phyloP scores from a whole-genome alignment of 1,140 invertebrate species.

The Lutraria rhynchaena region DNA sequence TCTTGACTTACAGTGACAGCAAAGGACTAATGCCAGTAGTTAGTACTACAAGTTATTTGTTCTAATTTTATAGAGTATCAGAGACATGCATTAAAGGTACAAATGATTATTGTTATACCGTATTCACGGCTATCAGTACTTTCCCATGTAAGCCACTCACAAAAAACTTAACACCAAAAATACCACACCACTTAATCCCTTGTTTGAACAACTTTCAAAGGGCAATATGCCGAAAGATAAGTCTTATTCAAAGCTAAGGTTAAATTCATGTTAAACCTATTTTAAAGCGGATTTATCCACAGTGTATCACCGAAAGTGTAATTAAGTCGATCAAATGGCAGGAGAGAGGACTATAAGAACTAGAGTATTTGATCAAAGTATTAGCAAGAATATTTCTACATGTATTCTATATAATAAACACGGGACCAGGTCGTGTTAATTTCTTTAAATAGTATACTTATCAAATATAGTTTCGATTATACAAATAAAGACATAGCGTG shows the following conservation, averaged over 20 bases:
- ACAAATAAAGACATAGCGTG: too few relatives aligned
- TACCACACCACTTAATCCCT: conserved; percentile 7
- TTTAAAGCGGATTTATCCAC: conserved; percentile 23
- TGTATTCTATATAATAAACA: too few relatives aligned
- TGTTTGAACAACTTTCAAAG: conserved; percentile 18
- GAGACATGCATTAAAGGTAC: not conserved
- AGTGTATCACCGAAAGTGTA: conserved; percentile 13
- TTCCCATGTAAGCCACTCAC: not conserved
- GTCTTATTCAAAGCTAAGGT: conserved; percentile 5
- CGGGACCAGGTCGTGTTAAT: too few relatives aligned
- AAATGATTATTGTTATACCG: not conserved
- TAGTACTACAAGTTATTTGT: not conserved
- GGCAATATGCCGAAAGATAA: conserved; percentile 22
- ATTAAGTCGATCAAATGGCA: conserved; percentile 16
- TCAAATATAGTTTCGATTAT: too few relatives aligned
- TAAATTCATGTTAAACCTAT: conserved; percentile 26
- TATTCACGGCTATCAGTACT: not conserved
- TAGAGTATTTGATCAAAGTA: too few relatives aligned
- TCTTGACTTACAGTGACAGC: not conserved
- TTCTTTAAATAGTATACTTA: too few relatives aligned
- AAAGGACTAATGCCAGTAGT: not conserved
- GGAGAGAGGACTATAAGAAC: too few relatives aligned
- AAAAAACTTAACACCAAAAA: not conserved
- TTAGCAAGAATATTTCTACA: too few relatives aligned
- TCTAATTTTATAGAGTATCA: not conserved